phyloP scores from a whole-genome alignment of 2,888 invertebrate species.

The Agriopis aurantiaria region DNA sequence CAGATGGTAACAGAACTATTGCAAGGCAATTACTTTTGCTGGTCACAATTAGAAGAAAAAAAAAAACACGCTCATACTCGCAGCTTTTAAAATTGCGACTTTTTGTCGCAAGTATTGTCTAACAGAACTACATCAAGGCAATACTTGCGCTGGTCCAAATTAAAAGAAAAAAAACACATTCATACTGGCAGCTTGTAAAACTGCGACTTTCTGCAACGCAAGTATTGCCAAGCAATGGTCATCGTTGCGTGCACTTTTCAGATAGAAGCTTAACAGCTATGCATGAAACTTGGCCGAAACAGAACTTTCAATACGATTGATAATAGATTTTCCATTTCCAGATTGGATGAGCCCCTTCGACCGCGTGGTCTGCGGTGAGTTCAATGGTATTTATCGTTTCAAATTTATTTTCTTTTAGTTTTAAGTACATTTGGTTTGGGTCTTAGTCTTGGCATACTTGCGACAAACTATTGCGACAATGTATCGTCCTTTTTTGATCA shows the following conservation, averaged over 20 bases:
- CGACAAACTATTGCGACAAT: background rate
- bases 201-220: background rate
- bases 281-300: conserved; percentile 74
- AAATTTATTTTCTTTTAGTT: conserved; percentile 87
- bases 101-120: too few species aligned
- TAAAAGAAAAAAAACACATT: background rate
- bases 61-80: too few species aligned
- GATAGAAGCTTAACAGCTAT: conserved; percentile 51
- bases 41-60: too few species aligned
- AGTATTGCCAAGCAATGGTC: conserved; percentile 1
- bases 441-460: conserved; percentile 52
- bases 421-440: conserved; percentile 72
- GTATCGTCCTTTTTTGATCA: too few species aligned
- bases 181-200: background rate
- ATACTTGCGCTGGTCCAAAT: background rate
- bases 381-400: conserved; percentile 92
- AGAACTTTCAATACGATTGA: conserved; percentile 85
- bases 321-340: conserved; percentile 90
- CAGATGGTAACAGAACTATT: conserved; percentile 1
- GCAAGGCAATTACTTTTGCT: background rate
- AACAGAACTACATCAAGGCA: too few species aligned
- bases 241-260: conserved; percentile 9
- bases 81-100: too few species aligned
- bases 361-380: conserved; percentile 97
- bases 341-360: conserved; percentile 98